Percentiles rank a stretch among this genome's conserved stretches.
Conservation (phyloP, 53 echinoderm and acorn worm species). For the Stichopus horrens region DNA sequence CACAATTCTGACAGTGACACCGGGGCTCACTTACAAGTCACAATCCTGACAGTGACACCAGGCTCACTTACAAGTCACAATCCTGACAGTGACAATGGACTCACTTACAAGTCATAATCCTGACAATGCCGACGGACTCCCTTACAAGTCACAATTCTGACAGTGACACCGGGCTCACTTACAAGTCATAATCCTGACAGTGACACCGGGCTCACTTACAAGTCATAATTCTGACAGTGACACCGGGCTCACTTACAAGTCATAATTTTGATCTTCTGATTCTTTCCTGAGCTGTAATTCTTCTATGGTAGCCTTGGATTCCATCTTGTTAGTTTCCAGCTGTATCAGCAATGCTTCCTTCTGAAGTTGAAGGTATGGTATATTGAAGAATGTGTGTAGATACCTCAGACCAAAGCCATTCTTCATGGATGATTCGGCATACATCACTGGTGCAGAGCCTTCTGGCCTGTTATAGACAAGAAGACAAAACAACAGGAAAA, state of each 20-base stretch:
- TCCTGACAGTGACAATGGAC: too few species aligned
- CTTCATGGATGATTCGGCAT: conserved; percentile 95
- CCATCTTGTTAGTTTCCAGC: conserved; percentile 80
- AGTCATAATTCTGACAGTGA: neutral
- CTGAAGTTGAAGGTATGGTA: conserved; percentile 95
- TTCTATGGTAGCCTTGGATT: conserved; percentile 73
- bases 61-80: too few species aligned
- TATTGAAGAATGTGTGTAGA: conserved; percentile 97
- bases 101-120: too few species aligned
- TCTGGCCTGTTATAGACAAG: conserved; percentile 63
- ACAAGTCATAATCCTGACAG: too few species aligned
- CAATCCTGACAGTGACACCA: too few species aligned
- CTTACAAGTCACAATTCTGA: too few species aligned
- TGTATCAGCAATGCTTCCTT: conserved; percentile 90
- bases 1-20: too few species aligned
- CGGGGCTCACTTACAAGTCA: too few species aligned
- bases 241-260: conserved; percentile 65
- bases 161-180: too few species aligned
- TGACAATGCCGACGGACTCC: too few species aligned
- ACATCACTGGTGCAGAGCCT: conserved; percentile 73
- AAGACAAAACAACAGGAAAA: neutral
- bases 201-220: too few species aligned
- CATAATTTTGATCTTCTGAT: conserved; percentile 91
- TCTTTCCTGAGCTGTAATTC: conserved; percentile 83
- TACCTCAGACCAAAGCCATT: conserved; percentile 96